A percentile compares a stretch with the other conserved stretches of the same genome.
These are phyloP conservation scores for Papilio xuthus DNA, from an alignment of 1,140 invertebrate species.

Conservation along the genomic window DNA sequence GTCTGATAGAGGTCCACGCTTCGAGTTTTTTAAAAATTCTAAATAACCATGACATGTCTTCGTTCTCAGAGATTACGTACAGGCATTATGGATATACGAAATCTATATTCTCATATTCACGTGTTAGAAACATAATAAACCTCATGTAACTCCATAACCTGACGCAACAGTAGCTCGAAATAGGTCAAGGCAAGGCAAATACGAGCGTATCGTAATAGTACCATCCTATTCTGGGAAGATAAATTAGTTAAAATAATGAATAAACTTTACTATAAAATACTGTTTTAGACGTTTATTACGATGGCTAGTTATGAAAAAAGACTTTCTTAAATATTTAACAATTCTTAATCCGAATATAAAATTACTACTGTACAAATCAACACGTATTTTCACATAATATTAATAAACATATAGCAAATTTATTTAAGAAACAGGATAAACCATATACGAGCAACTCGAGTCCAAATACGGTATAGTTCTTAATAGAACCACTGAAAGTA, in stretches of 20 bases:
- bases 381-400: not conserved
- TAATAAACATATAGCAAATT: not conserved
- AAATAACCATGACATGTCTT: no score
- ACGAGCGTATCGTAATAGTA: not conserved
- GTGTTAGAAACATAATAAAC: not conserved
- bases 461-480: not conserved
- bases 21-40: no score
- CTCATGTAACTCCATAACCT: not conserved
- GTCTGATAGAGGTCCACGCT: no score
- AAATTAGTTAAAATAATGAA: not conserved
- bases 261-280: not conserved
- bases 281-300: not conserved
- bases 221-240: not conserved
- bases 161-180: not conserved
- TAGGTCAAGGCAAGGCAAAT: not conserved
- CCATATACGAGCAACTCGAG: not conserved
- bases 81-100: no score
- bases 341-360: not conserved
- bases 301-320: no score
- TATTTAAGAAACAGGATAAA: not conserved
- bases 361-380: not conserved
- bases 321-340: no score
- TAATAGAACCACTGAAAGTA: conserved; percentile 21
- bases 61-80: no score
- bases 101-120: not conserved